These are phyloP conservation scores for Tangara arthus DNA, from an alignment of 2,797 vertebrate species.

Conservation along the genomic window DNA sequence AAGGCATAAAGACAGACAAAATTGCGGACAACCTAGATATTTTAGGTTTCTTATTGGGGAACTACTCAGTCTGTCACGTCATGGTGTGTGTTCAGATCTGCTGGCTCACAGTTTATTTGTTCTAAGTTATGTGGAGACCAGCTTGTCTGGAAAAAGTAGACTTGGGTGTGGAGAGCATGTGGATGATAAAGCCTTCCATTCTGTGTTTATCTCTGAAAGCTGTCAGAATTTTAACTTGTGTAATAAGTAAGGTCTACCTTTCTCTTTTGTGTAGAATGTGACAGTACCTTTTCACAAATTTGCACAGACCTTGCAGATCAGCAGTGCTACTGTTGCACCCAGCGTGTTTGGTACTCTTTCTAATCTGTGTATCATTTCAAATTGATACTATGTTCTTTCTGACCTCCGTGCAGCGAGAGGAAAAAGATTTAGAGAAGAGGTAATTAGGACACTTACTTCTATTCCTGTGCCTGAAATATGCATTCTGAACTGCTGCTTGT, in stretches of 20 bases:
- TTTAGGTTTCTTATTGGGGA: neutral
- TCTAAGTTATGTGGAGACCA: neutral
- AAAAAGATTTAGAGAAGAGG: conserved; percentile 26
- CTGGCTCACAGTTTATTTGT: neutral
- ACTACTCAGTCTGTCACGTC: neutral
- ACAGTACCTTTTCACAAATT: neutral
- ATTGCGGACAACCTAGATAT: neutral
- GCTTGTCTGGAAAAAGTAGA: neutral
- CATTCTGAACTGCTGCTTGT: conserved; percentile 19
- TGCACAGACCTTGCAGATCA: neutral
- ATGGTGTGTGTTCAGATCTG: neutral
- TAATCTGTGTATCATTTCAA: neutral
- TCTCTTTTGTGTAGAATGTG: accelerated
- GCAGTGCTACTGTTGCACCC: neutral
- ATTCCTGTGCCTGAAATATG: conserved; percentile 42
- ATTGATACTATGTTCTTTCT: conserved; percentile 20
- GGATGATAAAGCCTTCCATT: neutral
- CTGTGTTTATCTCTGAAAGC: neutral
- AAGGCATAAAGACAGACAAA: neutral
- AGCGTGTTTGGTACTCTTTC: neutral
- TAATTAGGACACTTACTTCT: conserved; percentile 56
- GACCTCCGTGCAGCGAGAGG: neutral
- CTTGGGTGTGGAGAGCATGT: neutral
- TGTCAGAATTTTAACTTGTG: neutral
- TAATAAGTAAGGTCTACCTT: neutral